Percentiles rank a stretch among this genome's conserved stretches.
Conservation (phyloP, 2,113 vertebrate species). For the Hypocryptadius cinnamomeus region DNA sequence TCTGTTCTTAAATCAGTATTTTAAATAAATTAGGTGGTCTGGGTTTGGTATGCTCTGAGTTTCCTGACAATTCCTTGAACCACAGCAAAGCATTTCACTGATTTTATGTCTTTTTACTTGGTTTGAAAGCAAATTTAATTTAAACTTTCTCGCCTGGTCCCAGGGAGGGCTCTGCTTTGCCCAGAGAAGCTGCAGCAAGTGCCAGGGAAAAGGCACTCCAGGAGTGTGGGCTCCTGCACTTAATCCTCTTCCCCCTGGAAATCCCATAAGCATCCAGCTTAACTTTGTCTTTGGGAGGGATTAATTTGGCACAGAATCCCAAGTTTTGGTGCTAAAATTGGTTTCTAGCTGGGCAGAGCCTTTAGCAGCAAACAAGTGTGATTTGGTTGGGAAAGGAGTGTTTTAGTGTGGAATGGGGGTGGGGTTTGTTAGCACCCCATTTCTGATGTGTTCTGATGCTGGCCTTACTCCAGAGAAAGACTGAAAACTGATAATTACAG, state of each 20-base stretch:
- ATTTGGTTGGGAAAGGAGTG: not conserved
- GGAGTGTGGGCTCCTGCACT: not conserved
- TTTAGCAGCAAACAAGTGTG: not conserved
- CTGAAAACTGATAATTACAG: not conserved
- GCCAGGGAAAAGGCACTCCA: not conserved
- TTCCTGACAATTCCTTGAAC: not conserved
- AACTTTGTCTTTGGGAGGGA: not conserved
- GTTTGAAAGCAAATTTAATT: not conserved
- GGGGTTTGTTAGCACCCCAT: rapidly evolving
- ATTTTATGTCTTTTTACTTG: not conserved
- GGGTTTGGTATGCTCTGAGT: not conserved
- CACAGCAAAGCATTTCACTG: not conserved
- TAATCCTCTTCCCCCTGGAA: conserved; percentile 25
- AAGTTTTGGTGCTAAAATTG: not conserved
- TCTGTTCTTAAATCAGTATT: not conserved
- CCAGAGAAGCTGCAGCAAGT: not conserved
- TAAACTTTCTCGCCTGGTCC: not conserved
- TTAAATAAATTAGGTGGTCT: not conserved
- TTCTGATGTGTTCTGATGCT: not conserved
- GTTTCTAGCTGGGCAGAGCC: not conserved
- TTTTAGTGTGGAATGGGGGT: rapidly evolving
- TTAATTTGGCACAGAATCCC: not conserved
- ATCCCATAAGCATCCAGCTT: not conserved
- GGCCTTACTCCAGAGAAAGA: not conserved
- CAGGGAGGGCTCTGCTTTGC: not conserved